Base-by-base conservation (phyloP, 2,888 invertebrate genomes). In the Ariolimax columbianus region DNA sequence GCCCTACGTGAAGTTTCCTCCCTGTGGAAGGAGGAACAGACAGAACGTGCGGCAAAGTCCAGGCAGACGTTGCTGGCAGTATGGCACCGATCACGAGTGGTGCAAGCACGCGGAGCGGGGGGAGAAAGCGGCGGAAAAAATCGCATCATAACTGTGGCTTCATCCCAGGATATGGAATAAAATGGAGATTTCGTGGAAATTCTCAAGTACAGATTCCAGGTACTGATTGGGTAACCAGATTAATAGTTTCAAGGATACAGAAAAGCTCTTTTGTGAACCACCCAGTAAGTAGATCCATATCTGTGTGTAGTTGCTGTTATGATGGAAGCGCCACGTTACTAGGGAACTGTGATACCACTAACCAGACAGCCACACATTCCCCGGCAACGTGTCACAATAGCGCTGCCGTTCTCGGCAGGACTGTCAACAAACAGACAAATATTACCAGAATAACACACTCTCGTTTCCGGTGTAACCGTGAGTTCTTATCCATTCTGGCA, bases 41-140 rank as follows among this genome's bases (percentile, higher is more conserved):
- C 26, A 55, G 72, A 47, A 51, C 55, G 70, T 70, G 81, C 72
- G 36, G 55, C 33, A 33, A 36, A 51, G 47, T 11, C 59, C 59
- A 59, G 81, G 70, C 47, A 33, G 70, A 7, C 82, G 51, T 26
- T 33, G 23, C 43, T n/a, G 55, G 47, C n/a, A 26, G 55, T 36
- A 81, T 59, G 51, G 70, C 82, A 63, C 59, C 63, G 82, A 73
- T 82, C 82, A 75, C 82, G 59, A 63, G 40, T 47, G 47, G 26
- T 19, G 47, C 66, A 9, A 40, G 79, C 63, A 79, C 82, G 77
- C 43, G 36, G 68, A 68, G 40, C 26, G 63, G 75, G 68, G n/a
- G 75, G 66, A 66, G 38, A 38, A 83, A 70, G 75, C 33, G 43
- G 3, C 66, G 59, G 26, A 43, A 47, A 83, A 77, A 77, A 43